phyloP scores from a whole-genome alignment of 2,888 invertebrate species.

The Polymixis flavicincta region DNA sequence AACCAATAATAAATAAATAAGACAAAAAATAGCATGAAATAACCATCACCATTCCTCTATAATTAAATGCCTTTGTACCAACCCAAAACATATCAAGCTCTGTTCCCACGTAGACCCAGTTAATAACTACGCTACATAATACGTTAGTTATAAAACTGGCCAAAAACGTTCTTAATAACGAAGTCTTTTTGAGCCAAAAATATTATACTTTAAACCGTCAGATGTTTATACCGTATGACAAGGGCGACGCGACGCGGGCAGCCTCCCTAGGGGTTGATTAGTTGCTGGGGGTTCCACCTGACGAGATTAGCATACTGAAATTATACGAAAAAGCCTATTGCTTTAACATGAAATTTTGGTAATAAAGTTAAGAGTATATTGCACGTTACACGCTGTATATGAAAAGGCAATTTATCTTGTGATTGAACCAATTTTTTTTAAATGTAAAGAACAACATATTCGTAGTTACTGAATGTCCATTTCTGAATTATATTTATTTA shows the following conservation, averaged over 20 bases:
- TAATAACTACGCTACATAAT: conserved; percentile 16
- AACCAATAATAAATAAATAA: no score
- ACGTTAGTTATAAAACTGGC: conserved; percentile 37
- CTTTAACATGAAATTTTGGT: conserved; percentile 65
- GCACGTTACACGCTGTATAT: conserved; percentile 36
- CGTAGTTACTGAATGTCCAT: not conserved
- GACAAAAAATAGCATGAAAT: no score
- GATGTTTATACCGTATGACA: conserved; percentile 61
- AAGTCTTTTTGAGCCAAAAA: conserved; percentile 48
- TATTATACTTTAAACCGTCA: conserved; percentile 49
- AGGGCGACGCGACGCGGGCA: conserved; percentile 46
- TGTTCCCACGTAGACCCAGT: not conserved
- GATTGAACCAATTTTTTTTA: conserved; percentile 6
- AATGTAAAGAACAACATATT: not conserved
- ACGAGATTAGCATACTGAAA: conserved; percentile 82
- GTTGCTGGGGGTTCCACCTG: conserved; percentile 72
- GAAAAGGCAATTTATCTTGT: conserved; percentile 31
- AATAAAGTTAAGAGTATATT: conserved; percentile 59
- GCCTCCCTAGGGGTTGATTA: conserved; percentile 64
- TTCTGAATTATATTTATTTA: conserved; percentile 8
- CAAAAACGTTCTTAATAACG: conserved; percentile 36
- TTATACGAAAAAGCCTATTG: conserved; percentile 73
- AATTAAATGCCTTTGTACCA: no score
- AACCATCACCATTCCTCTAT: no score
- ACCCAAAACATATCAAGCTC: not conserved